Conservation (phyloP, 2,113 vertebrate species). For the Merops nubicus region DNA sequence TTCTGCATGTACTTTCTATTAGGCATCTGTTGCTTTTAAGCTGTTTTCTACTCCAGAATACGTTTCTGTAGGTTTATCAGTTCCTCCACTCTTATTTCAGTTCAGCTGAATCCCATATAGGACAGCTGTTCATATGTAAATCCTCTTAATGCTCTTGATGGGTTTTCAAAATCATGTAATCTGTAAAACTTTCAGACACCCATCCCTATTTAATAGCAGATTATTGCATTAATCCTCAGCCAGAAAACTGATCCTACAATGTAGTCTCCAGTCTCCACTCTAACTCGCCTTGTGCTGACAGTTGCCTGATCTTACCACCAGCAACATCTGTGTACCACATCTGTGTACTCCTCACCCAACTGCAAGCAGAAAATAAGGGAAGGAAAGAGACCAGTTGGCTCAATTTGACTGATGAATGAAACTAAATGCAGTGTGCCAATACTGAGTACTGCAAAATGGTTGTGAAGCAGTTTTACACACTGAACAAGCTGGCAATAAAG, state of each 20-base stretch:
- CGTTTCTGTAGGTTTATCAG: not conserved
- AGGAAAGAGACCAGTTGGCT: not conserved
- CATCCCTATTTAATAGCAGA: not conserved
- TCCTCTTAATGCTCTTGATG: not conserved
- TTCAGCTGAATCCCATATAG: not conserved
- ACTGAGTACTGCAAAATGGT: not conserved
- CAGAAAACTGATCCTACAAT: slow-evolving; percentile 28
- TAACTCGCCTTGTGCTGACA: not conserved
- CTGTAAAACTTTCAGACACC: not conserved
- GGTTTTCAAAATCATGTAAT: not conserved
- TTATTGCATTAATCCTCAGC: not conserved
- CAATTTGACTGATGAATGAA: not conserved
- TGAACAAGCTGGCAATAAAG: not conserved
- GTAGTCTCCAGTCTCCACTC: not conserved
- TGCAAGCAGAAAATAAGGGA: not conserved
- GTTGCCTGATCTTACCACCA: not conserved
- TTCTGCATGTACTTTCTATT: not conserved
- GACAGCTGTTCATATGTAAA: not conserved
- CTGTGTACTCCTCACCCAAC: not conserved
- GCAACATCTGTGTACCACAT: not conserved
- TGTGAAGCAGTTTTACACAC: not conserved
- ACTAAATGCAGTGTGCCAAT: not conserved
- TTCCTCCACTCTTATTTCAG: slow-evolving; percentile 1
- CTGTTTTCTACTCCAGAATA: not conserved
- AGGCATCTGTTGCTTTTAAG: not conserved